Percentiles rank a stretch among this genome's conserved stretches.
Evolutionary conservation across 1,140 invertebrate genomes (phyloP).

Genomic region (Drosophila truncata): DNA sequence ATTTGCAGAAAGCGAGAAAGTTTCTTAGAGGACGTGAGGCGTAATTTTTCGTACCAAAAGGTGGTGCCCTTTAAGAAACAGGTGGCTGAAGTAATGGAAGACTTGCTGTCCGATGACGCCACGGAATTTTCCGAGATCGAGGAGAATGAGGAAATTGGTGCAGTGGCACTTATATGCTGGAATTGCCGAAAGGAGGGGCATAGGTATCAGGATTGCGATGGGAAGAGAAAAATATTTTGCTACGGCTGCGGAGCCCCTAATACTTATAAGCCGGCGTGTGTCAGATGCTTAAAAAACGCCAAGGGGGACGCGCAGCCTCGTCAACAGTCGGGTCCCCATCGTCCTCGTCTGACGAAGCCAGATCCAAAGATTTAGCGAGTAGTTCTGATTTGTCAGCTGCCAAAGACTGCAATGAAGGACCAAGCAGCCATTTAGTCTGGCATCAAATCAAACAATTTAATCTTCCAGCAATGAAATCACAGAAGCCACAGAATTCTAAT

Average conservation of each 20-base stretch:
- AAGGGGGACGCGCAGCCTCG: constrained; percentile 5
- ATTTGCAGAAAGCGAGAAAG: background rate
- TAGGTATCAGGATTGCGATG: background rate
- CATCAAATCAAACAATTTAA: too few species aligned
- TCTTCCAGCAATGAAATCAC: too few species aligned
- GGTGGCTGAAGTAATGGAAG: background rate
- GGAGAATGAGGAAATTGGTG: background rate
- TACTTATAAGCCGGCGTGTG: too few species aligned
- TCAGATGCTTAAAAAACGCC: too few species aligned
- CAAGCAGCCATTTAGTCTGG: too few species aligned
- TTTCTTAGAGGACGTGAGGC: background rate
- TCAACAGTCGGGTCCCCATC: background rate
- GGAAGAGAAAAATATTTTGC: background rate
- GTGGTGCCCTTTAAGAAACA: background rate
- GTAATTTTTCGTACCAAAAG: background rate
- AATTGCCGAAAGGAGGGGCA: background rate
- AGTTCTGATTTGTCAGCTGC: background rate
- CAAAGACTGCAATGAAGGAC: background rate
- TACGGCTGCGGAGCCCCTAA: background rate
- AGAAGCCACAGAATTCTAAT: background rate
- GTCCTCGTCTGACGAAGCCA: background rate
- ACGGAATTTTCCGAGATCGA: background rate
- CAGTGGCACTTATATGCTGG: background rate
- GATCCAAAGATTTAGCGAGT: background rate
- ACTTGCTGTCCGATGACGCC: background rate